Conservation (phyloP, 2,113 vertebrate genomes). For the Gavia stellata region DNA sequence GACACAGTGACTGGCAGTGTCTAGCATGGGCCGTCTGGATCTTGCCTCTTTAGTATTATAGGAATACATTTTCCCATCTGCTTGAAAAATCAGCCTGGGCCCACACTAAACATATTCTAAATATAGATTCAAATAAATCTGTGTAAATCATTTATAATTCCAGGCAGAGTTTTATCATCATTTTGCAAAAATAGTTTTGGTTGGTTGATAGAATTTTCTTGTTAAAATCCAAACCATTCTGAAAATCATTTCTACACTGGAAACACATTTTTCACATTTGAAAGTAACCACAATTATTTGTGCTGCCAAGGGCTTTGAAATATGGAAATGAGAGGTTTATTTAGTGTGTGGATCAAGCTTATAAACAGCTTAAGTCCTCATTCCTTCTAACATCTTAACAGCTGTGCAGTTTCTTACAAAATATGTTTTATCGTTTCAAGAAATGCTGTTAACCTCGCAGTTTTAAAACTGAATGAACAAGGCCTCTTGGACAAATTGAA, state of each 20-base stretch:
- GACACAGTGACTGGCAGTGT: background rate
- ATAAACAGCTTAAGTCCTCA: slow-evolving; percentile 78
- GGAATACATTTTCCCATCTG: background rate
- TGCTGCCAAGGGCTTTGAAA: slow-evolving; percentile 31
- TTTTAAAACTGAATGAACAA: slow-evolving; percentile 99
- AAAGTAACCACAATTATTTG: slow-evolving; percentile 22
- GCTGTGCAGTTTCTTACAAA: slow-evolving; percentile 93
- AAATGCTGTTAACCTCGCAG: slow-evolving; percentile 99
- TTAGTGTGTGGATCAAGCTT: slow-evolving; percentile 79
- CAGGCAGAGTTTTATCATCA: slow-evolving; percentile 22
- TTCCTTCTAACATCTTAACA: slow-evolving; percentile 84
- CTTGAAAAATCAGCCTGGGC: background rate
- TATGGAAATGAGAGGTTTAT: slow-evolving; percentile 84
- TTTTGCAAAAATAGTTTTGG: slow-evolving; percentile 35
- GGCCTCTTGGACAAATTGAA: slow-evolving; percentile 99
- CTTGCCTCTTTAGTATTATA: background rate
- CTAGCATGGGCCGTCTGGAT: background rate
- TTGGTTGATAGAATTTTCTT: slow-evolving; percentile 51
- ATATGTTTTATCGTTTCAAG: slow-evolving; percentile 99
- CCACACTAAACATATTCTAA: background rate
- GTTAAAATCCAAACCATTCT: slow-evolving; percentile 24
- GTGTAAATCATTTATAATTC: background rate
- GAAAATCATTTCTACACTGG: background rate
- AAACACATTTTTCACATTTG: slow-evolving; percentile 35
- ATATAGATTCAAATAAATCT: background rate